Evolutionary conservation across 2,113 vertebrate genomes (phyloP).

Genomic region (Nycticebus coucang): DNA sequence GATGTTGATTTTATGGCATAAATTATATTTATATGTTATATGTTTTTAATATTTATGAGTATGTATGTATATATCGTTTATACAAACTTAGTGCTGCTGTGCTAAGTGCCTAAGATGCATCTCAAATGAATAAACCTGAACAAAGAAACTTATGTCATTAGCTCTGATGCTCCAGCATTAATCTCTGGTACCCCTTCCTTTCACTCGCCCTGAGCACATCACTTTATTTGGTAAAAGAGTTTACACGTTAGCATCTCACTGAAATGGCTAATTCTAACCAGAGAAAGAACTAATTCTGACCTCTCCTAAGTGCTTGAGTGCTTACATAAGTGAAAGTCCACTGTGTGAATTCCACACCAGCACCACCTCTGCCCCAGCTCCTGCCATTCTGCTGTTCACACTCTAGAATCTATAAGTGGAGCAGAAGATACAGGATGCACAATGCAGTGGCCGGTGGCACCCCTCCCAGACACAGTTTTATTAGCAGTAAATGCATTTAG

Average conservation of each 20-base stretch:
- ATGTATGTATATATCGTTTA: not conserved
- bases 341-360: conserved; percentile 38
- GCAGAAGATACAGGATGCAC: not conserved
- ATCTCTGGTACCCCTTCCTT: not conserved
- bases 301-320: conserved; percentile 11
- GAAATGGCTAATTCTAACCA: conserved; percentile 51
- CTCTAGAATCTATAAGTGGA: not conserved
- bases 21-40: not conserved
- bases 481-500: not conserved
- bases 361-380: not conserved
- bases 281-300: conserved; percentile 52
- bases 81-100: not conserved
- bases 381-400: not conserved
- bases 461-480: not conserved
- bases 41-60: not conserved
- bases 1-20: conserved; percentile 20
- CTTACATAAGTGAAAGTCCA: conserved; percentile 63
- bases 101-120: not conserved
- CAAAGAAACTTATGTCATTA: not conserved
- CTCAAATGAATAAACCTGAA: not conserved
- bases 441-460: not conserved
- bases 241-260: conserved; percentile 34
- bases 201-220: not conserved
- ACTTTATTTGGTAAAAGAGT: conserved; percentile 35
- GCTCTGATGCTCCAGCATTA: not conserved